Conservation (phyloP, 2,113 vertebrate species). For the Physeter macrocephalus region DNA sequence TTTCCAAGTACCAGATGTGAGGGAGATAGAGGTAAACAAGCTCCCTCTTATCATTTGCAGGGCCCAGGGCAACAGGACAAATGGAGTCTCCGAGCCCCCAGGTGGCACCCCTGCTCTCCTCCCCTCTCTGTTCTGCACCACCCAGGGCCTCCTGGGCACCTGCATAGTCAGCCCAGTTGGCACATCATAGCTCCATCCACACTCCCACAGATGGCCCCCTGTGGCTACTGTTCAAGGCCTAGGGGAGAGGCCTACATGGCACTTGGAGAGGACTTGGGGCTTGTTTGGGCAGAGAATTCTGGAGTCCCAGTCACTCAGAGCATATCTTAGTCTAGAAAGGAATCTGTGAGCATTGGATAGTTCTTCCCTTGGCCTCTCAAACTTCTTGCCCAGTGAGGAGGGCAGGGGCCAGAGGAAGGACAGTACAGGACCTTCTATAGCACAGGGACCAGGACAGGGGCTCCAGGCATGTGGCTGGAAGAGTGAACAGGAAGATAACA, state of each 20-base stretch:
- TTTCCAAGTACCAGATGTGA: background rate
- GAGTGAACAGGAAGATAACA: too few species aligned
- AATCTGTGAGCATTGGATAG: background rate
- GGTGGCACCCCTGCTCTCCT: accelerated
- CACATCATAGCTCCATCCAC: background rate
- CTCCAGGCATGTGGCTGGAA: background rate
- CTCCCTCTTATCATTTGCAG: background rate
- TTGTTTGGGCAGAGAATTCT: background rate
- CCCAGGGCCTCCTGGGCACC: background rate
- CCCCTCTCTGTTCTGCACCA: background rate
- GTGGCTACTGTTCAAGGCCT: background rate
- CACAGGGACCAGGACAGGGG: background rate
- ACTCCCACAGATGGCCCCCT: background rate
- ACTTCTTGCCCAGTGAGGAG: background rate
- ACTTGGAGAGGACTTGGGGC: background rate
- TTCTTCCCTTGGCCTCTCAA: background rate
- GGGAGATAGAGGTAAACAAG: background rate
- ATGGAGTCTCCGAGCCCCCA: accelerated
- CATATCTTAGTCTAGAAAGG: background rate
- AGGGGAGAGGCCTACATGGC: background rate
- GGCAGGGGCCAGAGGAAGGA: background rate
- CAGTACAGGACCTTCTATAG: background rate
- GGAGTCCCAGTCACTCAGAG: background rate
- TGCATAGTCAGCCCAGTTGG: background rate
- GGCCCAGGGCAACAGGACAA: background rate